Conservation (phyloP, 2,888 invertebrate genomes). For the Osmoderma eremita region DNA sequence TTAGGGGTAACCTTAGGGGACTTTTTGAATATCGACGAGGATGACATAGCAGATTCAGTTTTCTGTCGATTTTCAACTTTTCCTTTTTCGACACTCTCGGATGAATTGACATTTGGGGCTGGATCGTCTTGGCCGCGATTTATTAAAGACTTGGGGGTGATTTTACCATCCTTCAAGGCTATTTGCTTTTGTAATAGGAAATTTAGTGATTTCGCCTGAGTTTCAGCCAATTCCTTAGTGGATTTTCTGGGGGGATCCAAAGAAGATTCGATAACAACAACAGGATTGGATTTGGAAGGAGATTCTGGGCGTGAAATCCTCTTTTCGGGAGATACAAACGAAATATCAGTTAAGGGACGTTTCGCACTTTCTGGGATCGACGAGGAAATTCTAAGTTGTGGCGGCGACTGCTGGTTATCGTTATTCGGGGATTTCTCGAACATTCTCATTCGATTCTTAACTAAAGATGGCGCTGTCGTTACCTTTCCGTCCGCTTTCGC, state of each 20-base stretch:
- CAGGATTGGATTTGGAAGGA: neutral
- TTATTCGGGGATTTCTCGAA: slow-evolving; percentile 56
- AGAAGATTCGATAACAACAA: too few species aligned
- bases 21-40: too few species aligned
- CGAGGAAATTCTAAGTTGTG: too few species aligned
- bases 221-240: slow-evolving; percentile 3
- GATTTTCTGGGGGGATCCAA: neutral
- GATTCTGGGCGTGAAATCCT: slow-evolving; percentile 9
- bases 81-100: neutral
- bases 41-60: neutral
- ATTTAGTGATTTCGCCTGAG: slow-evolving; percentile 17
- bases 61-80: neutral
- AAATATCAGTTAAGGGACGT: slow-evolving; percentile 7
- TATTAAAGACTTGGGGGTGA: slow-evolving; percentile 22
- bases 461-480: slow-evolving; percentile 55
- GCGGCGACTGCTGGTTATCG: too few species aligned
- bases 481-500: slow-evolving; percentile 23
- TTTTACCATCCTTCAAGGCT: slow-evolving; percentile 34
- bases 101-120: neutral
- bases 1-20: neutral
- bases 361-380: slow-evolving; percentile 7
- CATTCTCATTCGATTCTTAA: slow-evolving; percentile 61
- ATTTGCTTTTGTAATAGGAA: slow-evolving; percentile 29
- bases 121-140: slow-evolving; percentile 5
- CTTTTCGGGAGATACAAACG: slow-evolving; percentile 5